These are phyloP conservation scores for Leptocoma aspasia DNA, from an alignment of 2,113 vertebrate genomes.

Conservation along the genomic window DNA sequence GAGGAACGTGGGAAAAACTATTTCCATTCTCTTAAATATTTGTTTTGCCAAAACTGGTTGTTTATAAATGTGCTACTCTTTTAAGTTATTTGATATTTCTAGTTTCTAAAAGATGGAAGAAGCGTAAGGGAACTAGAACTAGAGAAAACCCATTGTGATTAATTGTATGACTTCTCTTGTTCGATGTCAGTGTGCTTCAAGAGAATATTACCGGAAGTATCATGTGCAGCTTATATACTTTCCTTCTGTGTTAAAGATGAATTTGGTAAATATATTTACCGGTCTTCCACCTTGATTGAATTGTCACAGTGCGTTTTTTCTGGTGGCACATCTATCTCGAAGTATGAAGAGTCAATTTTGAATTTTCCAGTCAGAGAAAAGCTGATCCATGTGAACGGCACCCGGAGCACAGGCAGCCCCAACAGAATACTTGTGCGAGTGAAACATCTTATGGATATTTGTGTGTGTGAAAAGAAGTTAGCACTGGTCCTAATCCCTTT, in stretches of 20 bases:
- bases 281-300: not conserved
- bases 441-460: not conserved
- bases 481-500: not conserved
- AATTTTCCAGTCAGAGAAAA: not conserved
- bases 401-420: not conserved
- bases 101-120: not conserved
- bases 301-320: not conserved
- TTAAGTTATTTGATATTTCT: not conserved
- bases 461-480: not conserved
- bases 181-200: not conserved
- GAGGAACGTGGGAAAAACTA: not conserved
- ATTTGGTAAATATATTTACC: not conserved
- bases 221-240: not conserved
- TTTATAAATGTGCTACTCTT: not conserved
- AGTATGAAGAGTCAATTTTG: not conserved
- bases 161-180: not conserved
- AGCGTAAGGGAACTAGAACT: not conserved
- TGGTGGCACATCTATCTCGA: not conserved
- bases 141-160: not conserved
- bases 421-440: not conserved
- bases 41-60: not conserved
- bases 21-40: not conserved
- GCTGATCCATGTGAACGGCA: not conserved
- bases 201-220: not conserved
- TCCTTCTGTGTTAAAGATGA: not conserved